Evolutionary conservation across 2,888 invertebrate genomes (phyloP).

Genomic region (Lochmaea crataegi): DNA sequence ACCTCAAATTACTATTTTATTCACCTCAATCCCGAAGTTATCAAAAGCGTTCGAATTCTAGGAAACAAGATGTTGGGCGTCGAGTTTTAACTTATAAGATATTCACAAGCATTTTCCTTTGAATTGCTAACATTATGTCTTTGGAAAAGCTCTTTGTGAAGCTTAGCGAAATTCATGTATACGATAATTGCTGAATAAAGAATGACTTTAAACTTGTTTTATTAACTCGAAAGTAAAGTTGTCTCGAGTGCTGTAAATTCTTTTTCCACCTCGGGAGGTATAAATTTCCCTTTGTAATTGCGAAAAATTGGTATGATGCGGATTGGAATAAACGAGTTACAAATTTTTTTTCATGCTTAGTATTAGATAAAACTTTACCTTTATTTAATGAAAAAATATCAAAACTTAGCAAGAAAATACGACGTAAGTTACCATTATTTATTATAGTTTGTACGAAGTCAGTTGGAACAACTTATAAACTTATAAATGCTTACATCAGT

Average conservation of each 20-base stretch:
- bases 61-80: not conserved
- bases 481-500: too few species aligned
- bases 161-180: not conserved
- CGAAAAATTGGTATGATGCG: not conserved
- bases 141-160: slow-evolving; percentile 3
- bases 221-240: not conserved
- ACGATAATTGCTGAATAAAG: slow-evolving; percentile 8
- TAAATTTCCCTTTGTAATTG: not conserved
- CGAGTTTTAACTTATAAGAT: slow-evolving; percentile 7
- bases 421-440: too few species aligned
- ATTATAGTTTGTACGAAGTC: too few species aligned
- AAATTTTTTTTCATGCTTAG: too few species aligned
- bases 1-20: slow-evolving; percentile 7
- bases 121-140: slow-evolving; percentile 10
- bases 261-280: not conserved
- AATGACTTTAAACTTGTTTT: slow-evolving; percentile 5
- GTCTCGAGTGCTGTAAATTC: not conserved
- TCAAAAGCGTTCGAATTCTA: not conserved
- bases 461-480: too few species aligned
- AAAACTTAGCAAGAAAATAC: too few species aligned
- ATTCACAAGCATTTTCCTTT: slow-evolving; percentile 8
- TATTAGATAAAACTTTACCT: too few species aligned
- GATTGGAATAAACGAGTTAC: too few species aligned
- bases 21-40: not conserved
- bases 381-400: too few species aligned